Base-by-base conservation (phyloP, 2,797 vertebrate species). In the Microctenopoma lineatum region DNA sequence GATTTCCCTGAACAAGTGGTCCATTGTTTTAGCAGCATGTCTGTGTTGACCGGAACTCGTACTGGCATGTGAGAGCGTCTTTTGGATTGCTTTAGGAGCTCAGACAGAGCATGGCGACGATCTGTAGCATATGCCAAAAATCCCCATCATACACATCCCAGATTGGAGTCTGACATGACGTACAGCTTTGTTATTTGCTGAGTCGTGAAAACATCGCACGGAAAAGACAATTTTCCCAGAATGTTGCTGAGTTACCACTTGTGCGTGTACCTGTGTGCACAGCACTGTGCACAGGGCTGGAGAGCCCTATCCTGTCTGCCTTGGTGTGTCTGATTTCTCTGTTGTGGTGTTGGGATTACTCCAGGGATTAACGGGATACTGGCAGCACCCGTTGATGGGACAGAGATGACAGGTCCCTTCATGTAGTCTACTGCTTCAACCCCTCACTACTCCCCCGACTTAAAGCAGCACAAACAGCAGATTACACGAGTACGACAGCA, bases 391-490 rank as follows among this genome's bases (percentile, higher is more conserved):
- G 68, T 87, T 76, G 87, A 88, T 89, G 84, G 89, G 80, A 81
- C 80, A 60, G 72, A 88, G 86, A 92, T 90, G 91, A 91, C 89
- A 90, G 88, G 83, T 84, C 59, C 78, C 84, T 80, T 91, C 89
- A 83, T 85, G 82, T 66, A 77, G 80, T 73, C 74, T 72, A 69
- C 70, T 10, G 75, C 85, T 77, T 84, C 77, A 81, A 85, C 84
- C 74, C 63, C 41, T 80, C 59, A 38, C 71, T 83, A 65, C 73
- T 84, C 73, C 53, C 36, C 18, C 58, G 83, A 84, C 70, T 86
- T 86, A 84, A 85, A 92, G 80, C 36, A 62, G 70, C 85, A 75
- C 79, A 88, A 89, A 89, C 84, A 85, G 78, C 83, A 88, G 89
- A 92, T 93, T 93, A 92, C 85, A 84, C 13, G 70, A 82, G 79